Evolutionary conservation across 2,113 vertebrate species (phyloP).

Genomic region (Saccopteryx leptura): DNA sequence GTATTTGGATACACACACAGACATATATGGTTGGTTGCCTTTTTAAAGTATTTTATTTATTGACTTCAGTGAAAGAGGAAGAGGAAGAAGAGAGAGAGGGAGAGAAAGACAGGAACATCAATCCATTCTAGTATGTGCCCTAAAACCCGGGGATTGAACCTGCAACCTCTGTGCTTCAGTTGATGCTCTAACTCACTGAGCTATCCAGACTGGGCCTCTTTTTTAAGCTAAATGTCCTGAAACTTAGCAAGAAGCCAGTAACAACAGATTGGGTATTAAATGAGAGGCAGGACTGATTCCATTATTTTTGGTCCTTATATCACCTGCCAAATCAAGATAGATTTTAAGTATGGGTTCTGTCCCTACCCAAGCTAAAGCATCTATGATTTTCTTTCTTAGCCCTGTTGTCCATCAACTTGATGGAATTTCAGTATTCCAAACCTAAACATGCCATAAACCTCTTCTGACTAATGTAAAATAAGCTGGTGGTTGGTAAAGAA

Average conservation of each 20-base stretch:
- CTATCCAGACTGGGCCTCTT: background rate
- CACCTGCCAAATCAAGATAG: slow-evolving; percentile 57
- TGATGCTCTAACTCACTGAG: no score
- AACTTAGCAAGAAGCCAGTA: slow-evolving; percentile 55
- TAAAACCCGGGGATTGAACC: no score
- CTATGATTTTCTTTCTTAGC: slow-evolving; percentile 36
- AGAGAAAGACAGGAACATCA: no score
- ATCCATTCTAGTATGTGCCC: no score
- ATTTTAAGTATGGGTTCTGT: slow-evolving; percentile 51
- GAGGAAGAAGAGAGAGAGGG: no score
- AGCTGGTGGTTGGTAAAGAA: background rate
- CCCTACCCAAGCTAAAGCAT: background rate
- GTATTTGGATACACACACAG: background rate
- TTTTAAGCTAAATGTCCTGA: background rate
- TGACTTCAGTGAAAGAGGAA: no score
- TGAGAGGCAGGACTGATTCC: background rate
- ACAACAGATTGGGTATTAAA: background rate
- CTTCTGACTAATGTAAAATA: slow-evolving; percentile 14
- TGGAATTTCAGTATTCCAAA: slow-evolving; percentile 47
- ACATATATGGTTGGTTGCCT: background rate
- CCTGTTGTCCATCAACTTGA: slow-evolving; percentile 34
- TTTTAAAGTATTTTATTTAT: no score
- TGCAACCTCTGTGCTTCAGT: no score
- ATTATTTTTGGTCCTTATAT: background rate
- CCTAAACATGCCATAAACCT: slow-evolving; percentile 43